Conservation (phyloP, 2,113 vertebrate species). For the Catharus bicknelli region DNA sequence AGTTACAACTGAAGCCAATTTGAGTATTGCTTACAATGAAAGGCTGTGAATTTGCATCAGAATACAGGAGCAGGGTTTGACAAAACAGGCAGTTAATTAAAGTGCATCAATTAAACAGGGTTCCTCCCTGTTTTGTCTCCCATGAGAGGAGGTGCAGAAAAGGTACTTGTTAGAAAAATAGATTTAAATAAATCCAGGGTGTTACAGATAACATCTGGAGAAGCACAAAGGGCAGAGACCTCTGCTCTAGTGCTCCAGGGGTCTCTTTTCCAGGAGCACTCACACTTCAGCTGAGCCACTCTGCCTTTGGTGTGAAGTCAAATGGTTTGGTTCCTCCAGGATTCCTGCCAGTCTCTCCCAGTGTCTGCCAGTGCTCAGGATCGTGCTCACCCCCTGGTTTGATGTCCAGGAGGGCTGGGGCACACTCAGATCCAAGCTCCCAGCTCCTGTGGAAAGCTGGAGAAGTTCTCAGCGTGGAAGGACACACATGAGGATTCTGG, state of each 20-base stretch:
- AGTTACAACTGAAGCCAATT: not conserved
- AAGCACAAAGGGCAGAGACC: not conserved
- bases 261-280: not conserved
- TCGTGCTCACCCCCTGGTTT: not conserved
- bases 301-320: not conserved
- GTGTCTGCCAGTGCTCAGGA: not conserved
- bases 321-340: not conserved
- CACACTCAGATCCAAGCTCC: not conserved
- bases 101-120: not conserved
- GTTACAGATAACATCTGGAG: not conserved
- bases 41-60: not conserved
- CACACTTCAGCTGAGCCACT: not conserved
- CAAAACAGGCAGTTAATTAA: not conserved
- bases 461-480: not conserved
- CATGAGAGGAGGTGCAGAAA: not conserved
- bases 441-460: not conserved
- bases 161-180: not conserved
- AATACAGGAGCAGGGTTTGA: not conserved
- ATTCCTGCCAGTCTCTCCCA: not conserved
- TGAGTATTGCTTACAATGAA: not conserved
- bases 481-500: accelerated
- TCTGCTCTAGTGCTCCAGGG: not conserved
- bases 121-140: not conserved
- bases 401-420: not conserved
- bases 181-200: not conserved